phyloP scores from a whole-genome alignment of 2,888 invertebrate genomes.

The Apodemia hepburni region DNA sequence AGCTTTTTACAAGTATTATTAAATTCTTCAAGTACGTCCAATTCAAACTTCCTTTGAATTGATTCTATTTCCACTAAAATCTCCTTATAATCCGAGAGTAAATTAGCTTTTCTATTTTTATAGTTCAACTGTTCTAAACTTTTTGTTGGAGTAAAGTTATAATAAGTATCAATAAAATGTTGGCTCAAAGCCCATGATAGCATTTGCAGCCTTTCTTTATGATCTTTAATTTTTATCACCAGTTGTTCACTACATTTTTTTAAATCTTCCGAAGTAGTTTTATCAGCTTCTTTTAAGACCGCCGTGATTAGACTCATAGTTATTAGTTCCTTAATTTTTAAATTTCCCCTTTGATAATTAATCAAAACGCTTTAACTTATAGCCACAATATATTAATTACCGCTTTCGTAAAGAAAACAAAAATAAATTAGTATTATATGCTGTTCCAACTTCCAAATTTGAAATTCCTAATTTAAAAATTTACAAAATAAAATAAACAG shows the following conservation, averaged over 20 bases:
- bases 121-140: constrained; percentile 67
- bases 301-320: constrained; percentile 65
- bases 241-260: constrained; percentile 55
- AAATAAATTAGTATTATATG: too few relatives aligned
- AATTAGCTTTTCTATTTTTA: constrained; percentile 54
- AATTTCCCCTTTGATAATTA: too few relatives aligned
- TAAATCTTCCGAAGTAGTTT: constrained; percentile 50
- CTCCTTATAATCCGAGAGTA: constrained; percentile 46
- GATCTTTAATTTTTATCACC: constrained; percentile 50
- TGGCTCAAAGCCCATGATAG: constrained; percentile 65
- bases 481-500: too few relatives aligned
- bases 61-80: constrained; percentile 39
- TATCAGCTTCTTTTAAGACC: constrained; percentile 57
- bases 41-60: constrained; percentile 25
- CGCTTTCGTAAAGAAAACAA: too few relatives aligned
- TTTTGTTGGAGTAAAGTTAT: constrained; percentile 57
- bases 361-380: too few relatives aligned
- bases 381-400: too few relatives aligned
- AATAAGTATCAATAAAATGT: constrained; percentile 57
- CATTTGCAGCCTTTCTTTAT: constrained; percentile 58
- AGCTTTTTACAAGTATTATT: constrained; percentile 46
- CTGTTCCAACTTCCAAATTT: too few relatives aligned
- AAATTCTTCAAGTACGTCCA: constrained; percentile 48
- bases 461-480: too few relatives aligned
- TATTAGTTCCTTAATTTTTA: background rate